Percentiles rank a stretch among this genome's conserved stretches.
Evolutionary conservation across 1,140 invertebrate species (phyloP).

Genomic region (Mya arenaria): DNA sequence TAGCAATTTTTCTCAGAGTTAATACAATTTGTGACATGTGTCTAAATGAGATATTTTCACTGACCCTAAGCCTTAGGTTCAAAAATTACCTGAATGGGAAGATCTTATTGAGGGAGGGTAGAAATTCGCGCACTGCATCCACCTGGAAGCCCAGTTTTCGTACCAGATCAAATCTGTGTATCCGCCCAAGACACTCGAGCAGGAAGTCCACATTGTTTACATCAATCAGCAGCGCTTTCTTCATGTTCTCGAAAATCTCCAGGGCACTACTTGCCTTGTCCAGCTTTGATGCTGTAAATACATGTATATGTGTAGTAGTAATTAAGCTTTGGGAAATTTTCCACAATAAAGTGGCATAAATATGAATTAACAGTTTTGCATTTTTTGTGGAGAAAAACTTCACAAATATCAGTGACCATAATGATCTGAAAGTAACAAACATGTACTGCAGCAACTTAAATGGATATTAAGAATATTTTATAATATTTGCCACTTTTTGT

Average conservation of each 20-base stretch:
- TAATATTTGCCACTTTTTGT: no score
- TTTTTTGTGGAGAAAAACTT: background rate
- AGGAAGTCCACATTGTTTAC: conserved; percentile 26
- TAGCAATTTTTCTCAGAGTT: no score
- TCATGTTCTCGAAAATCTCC: conserved; percentile 31
- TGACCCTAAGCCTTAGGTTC: no score
- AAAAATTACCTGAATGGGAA: conserved; percentile 19
- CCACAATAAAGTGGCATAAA: background rate
- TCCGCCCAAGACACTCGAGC: conserved; percentile 13
- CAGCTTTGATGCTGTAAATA: conserved; percentile 26
- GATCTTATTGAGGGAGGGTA: conserved; percentile 20
- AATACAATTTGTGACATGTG: no score
- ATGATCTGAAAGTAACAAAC: background rate
- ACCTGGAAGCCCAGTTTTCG: conserved; percentile 4
- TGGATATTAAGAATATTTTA: background rate
- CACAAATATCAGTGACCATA: background rate
- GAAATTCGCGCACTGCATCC: background rate
- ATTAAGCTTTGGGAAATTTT: background rate
- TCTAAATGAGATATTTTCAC: no score
- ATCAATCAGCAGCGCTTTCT: conserved; percentile 6
- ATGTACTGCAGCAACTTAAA: background rate
- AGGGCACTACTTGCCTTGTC: conserved; percentile 8
- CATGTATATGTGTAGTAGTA: background rate
- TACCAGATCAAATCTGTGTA: conserved; percentile 41
- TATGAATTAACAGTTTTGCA: background rate